Conservation (phyloP, 2,113 vertebrate species). For the Dipodomys ordii region DNA sequence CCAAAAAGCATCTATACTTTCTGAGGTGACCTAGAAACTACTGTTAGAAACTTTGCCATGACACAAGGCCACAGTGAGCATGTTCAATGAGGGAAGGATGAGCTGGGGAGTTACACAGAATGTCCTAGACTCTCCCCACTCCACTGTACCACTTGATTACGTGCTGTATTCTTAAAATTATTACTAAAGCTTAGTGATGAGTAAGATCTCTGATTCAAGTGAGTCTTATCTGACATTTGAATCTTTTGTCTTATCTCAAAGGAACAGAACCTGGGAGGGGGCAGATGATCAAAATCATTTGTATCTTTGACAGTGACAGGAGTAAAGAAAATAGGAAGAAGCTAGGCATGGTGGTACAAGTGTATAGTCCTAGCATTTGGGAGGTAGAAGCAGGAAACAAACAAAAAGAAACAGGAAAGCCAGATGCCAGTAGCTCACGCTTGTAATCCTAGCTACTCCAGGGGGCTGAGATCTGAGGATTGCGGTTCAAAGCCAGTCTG, state of each 20-base stretch:
- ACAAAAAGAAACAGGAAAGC: too few species aligned
- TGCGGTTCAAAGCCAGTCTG: too few species aligned
- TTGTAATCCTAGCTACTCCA: too few species aligned
- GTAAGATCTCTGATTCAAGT: constrained; percentile 53
- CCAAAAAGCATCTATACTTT: constrained; percentile 1
- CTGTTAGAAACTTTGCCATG: constrained; percentile 7
- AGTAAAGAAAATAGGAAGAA: constrained; percentile 3
- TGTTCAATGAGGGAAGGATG: neutral
- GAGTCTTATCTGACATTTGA: constrained; percentile 51
- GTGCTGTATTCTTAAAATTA: constrained; percentile 47
- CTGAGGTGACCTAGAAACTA: constrained; percentile 3
- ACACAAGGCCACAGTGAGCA: neutral
- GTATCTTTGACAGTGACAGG: constrained; percentile 31
- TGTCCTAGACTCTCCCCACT: neutral
- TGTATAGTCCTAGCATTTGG: too few species aligned
- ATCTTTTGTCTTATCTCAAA: constrained; percentile 46
- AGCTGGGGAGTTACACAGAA: neutral
- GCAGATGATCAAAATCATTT: constrained; percentile 39
- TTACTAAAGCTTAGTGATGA: constrained; percentile 41
- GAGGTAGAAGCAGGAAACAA: neutral
- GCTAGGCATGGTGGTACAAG: too few species aligned
- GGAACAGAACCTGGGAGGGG: constrained; percentile 28
- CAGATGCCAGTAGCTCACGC: too few species aligned
- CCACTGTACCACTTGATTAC: neutral
- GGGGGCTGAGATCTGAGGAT: too few species aligned